A percentile compares a stretch with the other conserved stretches of the same genome.
phyloP scores from a whole-genome alignment of 1,140 invertebrate species.

The Papilio glaucus region DNA sequence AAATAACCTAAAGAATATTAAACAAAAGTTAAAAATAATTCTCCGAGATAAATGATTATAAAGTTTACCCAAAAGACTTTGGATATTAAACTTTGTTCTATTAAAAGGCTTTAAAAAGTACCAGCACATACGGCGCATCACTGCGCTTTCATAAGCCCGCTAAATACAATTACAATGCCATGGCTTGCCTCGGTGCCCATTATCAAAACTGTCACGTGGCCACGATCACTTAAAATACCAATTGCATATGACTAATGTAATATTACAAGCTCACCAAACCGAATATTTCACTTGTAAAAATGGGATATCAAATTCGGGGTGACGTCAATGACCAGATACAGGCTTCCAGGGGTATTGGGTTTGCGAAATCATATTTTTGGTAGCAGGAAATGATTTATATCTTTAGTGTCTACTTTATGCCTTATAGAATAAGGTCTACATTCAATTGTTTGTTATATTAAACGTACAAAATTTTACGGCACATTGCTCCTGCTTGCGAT shows the following conservation, averaged over 20 bases:
- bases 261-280: not conserved
- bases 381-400: not conserved
- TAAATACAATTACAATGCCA: slow-evolving; percentile 30
- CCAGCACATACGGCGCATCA: not conserved
- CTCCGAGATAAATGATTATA: not conserved
- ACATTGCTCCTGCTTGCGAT: slow-evolving; percentile 54
- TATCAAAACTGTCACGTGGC: slow-evolving; percentile 29
- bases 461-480: slow-evolving; percentile 48
- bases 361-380: slow-evolving; percentile 31
- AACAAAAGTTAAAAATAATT: too few relatives aligned
- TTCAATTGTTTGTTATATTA: slow-evolving; percentile 33
- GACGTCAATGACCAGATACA: slow-evolving; percentile 51
- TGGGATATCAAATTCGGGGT: slow-evolving; percentile 45
- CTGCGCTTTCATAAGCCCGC: not conserved
- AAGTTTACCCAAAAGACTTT: not conserved
- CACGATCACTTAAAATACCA: slow-evolving; percentile 41
- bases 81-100: not conserved
- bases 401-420: slow-evolving; percentile 35
- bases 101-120: slow-evolving; percentile 15
- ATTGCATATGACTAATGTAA: slow-evolving; percentile 45
- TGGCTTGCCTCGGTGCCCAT: not conserved
- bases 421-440: slow-evolving; percentile 42
- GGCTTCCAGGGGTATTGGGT: slow-evolving; percentile 45
- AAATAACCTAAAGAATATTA: too few relatives aligned
- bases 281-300: slow-evolving; percentile 41